Conservation (phyloP, 2,797 vertebrate species). For the Lepilemur septentrionalis region DNA sequence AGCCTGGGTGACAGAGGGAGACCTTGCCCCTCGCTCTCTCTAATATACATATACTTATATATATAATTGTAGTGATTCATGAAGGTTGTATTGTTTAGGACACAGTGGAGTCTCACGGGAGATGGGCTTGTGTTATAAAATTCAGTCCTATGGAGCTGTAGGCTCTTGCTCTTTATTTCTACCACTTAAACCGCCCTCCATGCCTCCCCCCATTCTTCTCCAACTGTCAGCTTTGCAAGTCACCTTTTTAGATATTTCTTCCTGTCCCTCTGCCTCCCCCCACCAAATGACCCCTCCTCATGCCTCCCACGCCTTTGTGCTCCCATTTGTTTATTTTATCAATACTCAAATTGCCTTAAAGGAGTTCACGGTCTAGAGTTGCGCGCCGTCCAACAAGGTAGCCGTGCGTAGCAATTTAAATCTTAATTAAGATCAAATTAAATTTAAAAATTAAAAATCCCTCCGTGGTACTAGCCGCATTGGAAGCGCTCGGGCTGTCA, state of each 20-base stretch:
- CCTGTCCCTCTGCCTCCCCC: fast-evolving
- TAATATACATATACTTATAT: too few species aligned
- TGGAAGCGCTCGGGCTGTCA: not conserved
- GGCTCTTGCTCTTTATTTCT: not conserved
- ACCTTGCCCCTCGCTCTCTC: not conserved
- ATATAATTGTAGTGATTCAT: not conserved
- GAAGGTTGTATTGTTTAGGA: not conserved
- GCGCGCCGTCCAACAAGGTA: not conserved
- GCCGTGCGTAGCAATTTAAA: not conserved
- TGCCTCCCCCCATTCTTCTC: not conserved
- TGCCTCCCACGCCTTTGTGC: not conserved
- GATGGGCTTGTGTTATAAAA: not conserved
- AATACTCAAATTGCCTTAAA: not conserved
- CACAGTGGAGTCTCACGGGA: too few species aligned
- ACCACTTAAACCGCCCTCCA: not conserved
- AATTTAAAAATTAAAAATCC: not conserved
- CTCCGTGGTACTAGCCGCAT: not conserved
- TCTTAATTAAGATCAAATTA: not conserved
- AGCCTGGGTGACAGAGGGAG: not conserved
- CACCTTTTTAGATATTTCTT: not conserved
- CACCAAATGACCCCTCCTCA: not conserved
- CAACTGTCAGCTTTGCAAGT: not conserved
- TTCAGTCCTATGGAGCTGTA: not conserved
- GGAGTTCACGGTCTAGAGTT: not conserved
- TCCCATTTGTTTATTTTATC: not conserved